Evolutionary conservation across 2,113 vertebrate species (phyloP), one percentile per base, ranked within the genome.

Genomic region (Corythaixoides concolor): DNA sequence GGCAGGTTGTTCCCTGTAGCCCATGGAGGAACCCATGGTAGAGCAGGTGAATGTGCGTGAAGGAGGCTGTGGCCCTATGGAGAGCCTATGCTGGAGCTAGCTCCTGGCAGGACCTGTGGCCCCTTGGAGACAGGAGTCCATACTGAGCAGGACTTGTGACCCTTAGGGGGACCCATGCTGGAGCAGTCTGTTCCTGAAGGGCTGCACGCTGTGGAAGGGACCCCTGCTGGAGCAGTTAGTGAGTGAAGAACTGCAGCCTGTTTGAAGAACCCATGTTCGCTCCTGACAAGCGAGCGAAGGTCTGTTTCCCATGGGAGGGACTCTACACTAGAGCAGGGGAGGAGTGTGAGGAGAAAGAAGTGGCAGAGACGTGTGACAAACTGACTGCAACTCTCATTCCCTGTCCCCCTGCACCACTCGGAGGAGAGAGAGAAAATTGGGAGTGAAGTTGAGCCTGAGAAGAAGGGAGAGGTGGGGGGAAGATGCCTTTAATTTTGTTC

Each of bases 401-500:
- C 8, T 4, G 4, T 39, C 21, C 20, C 7, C 8, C 4, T 66
- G 19, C 3, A 6, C 6, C 21, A 3, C 37, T 73, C 0, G 0
- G 3, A 32, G 20, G 15, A 69, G 30, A 5, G 37, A 50, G 18
- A 60, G 19, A 66, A 66, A 69, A 43, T 6, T 3, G 3, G 3
- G 49, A 35, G 22, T 66, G 35, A 74, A 69, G 15, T 12, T 55
- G 27, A 75, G 33, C 7, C 21, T 10, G 1, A 55, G 50, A 35
- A 55, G 50, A 35, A 80, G 13, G 32, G 23, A 72, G 32, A 2
- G 7, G 9, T 37, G 17, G 6, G 5, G 6, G 3, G 12, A n/a
- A 35, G 37, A 5, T 70, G 14, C 35, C 10, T 79, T 60, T 62
- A n/a, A 20, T 33, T 45, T 86, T 63, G 26, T 49, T 85, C n/a